phyloP scores from a whole-genome alignment of 2,888 invertebrate species.

The Hirtodrosophila histrioides region DNA sequence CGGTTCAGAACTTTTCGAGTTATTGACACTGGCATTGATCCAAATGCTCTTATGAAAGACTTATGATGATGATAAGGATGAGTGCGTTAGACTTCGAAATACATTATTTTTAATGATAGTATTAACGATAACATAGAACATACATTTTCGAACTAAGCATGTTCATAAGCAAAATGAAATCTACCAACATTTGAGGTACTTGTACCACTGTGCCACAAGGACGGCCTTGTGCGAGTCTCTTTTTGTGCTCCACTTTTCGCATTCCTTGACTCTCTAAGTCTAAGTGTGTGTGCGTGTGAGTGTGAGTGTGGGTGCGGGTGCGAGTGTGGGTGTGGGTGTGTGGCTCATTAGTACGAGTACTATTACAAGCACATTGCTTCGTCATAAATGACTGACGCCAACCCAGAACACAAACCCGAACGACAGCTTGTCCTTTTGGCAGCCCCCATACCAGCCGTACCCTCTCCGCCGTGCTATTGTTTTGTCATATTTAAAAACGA shows the following conservation, averaged over 20 bases:
- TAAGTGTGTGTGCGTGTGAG: constrained; percentile 9
- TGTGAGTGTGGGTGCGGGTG: constrained; percentile 18
- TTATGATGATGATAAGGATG: too few species aligned
- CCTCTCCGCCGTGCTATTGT: constrained; percentile 52
- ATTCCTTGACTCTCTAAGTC: constrained; percentile 27
- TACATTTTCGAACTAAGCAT: background rate
- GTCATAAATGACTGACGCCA: constrained; percentile 74
- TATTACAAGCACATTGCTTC: constrained; percentile 66
- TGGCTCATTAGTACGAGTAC: constrained; percentile 69
- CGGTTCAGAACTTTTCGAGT: too few species aligned
- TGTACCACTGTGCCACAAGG: constrained; percentile 36
- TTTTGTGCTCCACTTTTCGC: constrained; percentile 57
- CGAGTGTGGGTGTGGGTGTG: constrained; percentile 27
- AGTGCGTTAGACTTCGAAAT: too few species aligned
- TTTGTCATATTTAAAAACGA: constrained; percentile 80
- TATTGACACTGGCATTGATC: too few species aligned
- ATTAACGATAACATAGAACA: too few species aligned
- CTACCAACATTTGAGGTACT: background rate
- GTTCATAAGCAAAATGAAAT: too few species aligned
- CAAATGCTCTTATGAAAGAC: too few species aligned
- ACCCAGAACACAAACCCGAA: constrained; percentile 30
- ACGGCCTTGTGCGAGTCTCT: constrained; percentile 46
- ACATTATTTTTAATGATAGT: too few species aligned
- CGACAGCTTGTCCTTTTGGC: constrained; percentile 67
- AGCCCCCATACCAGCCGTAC: constrained; percentile 13